These are phyloP conservation scores for Macquaria australasica DNA, from an alignment of 2,113 vertebrate genomes.

Conservation along the genomic window DNA sequence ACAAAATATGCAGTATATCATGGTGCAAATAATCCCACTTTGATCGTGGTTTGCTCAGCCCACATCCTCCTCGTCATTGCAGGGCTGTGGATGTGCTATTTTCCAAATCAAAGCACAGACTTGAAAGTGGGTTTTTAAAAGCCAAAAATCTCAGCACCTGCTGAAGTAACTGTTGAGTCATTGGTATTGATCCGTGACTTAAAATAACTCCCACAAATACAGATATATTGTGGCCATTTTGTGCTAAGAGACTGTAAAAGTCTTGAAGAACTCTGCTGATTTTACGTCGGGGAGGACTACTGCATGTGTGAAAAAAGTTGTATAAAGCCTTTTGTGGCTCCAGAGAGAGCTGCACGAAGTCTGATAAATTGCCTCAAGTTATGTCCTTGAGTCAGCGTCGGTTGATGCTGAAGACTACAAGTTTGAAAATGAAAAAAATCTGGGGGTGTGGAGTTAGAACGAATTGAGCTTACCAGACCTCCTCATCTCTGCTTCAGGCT, in stretches of 20 bases:
- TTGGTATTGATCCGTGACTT: slow-evolving; percentile 7
- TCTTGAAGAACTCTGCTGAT: not conserved
- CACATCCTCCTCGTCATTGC: not conserved
- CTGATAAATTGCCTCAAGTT: not conserved
- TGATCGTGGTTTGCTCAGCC: not conserved
- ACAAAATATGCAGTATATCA: not conserved
- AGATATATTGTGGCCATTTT: not conserved
- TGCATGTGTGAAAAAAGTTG: not conserved
- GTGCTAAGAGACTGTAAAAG: not conserved
- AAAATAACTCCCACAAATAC: not conserved
- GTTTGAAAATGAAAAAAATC: not conserved
- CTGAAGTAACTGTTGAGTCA: slow-evolving; percentile 34
- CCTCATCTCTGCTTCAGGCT: not conserved
- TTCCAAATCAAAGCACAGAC: not conserved
- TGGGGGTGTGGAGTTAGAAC: not conserved
- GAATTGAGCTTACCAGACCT: not conserved
- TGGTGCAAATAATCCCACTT: not conserved
- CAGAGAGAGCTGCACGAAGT: not conserved
- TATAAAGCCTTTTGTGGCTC: not conserved
- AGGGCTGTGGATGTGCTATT: not conserved
- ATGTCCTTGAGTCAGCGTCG: not conserved
- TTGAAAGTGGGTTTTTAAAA: not conserved
- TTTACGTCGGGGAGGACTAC: not conserved
- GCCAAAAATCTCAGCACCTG: not conserved
- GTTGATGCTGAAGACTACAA: not conserved